Percentiles rank a stretch among this genome's conserved stretches.
Evolutionary conservation across 2,113 vertebrate genomes (phyloP).

Genomic region (Leptosomus discolor): DNA sequence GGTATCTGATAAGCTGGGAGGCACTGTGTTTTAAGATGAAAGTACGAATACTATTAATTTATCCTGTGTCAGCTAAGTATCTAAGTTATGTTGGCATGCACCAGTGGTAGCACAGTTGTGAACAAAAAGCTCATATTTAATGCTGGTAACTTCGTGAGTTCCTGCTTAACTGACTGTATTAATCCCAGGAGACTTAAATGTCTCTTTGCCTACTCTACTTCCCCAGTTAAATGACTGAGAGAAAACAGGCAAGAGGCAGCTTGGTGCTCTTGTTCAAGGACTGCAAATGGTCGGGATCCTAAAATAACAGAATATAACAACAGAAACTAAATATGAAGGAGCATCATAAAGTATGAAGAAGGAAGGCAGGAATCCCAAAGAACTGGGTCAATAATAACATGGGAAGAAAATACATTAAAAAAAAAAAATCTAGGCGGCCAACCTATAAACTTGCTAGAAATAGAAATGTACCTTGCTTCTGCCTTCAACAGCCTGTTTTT

Average conservation of each 20-base stretch:
- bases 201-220: not conserved
- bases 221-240: not conserved
- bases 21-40: not conserved
- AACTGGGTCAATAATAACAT: not conserved
- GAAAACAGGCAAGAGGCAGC: not conserved
- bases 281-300: not conserved
- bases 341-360: not conserved
- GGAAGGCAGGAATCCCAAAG: not conserved
- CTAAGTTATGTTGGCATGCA: not conserved
- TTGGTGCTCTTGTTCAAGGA: not conserved
- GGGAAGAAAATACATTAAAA: not conserved
- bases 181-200: not conserved
- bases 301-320: not conserved
- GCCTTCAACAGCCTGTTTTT: not conserved
- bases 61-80: not conserved
- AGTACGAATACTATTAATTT: not conserved
- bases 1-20: not conserved
- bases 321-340: not conserved
- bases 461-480: not conserved
- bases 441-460: not conserved
- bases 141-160: slow-evolving; percentile 4
- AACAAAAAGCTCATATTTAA: not conserved
- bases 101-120: not conserved
- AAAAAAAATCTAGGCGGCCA: not conserved
- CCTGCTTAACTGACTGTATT: not conserved